Evolutionary conservation across 2,888 invertebrate genomes (phyloP).

Genomic region (Leptarthrus brevirostris): DNA sequence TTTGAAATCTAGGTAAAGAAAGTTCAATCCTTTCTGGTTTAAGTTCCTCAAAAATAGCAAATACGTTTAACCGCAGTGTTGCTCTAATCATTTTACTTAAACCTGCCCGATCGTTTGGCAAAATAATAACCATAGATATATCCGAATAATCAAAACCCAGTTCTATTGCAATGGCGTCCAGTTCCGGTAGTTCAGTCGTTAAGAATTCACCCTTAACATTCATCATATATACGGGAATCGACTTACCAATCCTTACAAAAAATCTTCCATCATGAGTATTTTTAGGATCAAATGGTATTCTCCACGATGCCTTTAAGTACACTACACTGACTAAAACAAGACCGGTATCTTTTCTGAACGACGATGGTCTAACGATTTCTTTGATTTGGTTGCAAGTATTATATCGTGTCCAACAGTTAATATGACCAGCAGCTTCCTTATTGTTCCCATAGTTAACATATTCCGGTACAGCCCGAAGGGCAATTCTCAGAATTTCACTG

Average conservation of each 20-base stretch:
- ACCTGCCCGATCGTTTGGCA: conserved; percentile 68
- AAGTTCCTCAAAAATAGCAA: neutral
- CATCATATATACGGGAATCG: conserved; percentile 38
- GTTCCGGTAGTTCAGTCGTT: neutral
- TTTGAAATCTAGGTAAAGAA: conserved; percentile 3
- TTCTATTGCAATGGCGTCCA: conserved; percentile 66
- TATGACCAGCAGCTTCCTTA: conserved; percentile 68
- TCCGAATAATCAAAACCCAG: conserved; percentile 75
- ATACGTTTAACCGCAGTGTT: neutral
- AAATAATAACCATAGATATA: conserved; percentile 77
- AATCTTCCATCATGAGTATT: neutral
- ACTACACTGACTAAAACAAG: conserved; percentile 81
- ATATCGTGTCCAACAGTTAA: conserved; percentile 81
- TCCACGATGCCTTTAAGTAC: conserved; percentile 73
- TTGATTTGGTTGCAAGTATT: conserved; percentile 82
- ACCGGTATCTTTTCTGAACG: conserved; percentile 69
- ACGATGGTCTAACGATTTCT: conserved; percentile 73
- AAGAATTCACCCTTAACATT: neutral
- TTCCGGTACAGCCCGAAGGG: conserved; percentile 62
- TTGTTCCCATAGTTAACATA: conserved; percentile 71
- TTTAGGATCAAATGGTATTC: conserved; percentile 10
- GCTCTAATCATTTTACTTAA: neutral
- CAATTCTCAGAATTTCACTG: neutral
- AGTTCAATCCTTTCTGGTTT: neutral
- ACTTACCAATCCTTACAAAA: neutral